Evolutionary conservation across 2,888 invertebrate genomes (phyloP).

Genomic region (Geophilus truncorum): DNA sequence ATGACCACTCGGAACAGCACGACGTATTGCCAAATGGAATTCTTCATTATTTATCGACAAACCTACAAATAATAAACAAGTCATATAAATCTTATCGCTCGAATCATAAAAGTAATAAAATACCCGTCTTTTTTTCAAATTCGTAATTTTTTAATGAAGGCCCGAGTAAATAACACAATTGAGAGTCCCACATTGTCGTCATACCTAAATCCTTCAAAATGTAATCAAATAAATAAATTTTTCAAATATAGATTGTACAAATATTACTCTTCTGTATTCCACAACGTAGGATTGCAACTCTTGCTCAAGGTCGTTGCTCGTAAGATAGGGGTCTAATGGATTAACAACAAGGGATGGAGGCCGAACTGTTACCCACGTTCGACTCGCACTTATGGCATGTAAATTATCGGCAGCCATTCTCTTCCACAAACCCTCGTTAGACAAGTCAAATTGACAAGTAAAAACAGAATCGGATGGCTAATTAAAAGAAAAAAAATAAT

Average conservation of each 20-base stretch:
- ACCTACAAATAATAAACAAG: conserved; percentile 41
- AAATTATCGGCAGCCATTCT: conserved; percentile 48
- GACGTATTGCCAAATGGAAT: conserved; percentile 48
- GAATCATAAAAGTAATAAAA: not conserved
- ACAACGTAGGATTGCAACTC: conserved; percentile 45
- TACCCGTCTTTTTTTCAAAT: conserved; percentile 48
- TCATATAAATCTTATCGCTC: not conserved
- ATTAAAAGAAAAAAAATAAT: not conserved
- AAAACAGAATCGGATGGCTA: conserved; percentile 47
- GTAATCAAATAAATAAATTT: not conserved
- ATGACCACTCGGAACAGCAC: conserved; percentile 49
- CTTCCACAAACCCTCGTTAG: conserved; percentile 48
- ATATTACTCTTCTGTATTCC: conserved; percentile 46
- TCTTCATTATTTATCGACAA: conserved; percentile 49
- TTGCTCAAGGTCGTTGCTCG: conserved; percentile 48
- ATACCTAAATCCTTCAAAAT: conserved; percentile 46
- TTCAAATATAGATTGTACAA: not conserved
- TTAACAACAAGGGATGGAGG: conserved; percentile 38
- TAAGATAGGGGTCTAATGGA: conserved; percentile 43
- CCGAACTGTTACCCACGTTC: conserved; percentile 35
- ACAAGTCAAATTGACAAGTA: conserved; percentile 46
- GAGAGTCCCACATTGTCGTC: conserved; percentile 48
- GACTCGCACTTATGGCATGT: conserved; percentile 41
- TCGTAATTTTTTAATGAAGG: conserved; percentile 49
- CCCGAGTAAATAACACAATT: conserved; percentile 48